phyloP scores from a whole-genome alignment of 1,140 invertebrate genomes.

The Euglossa dilemma region DNA sequence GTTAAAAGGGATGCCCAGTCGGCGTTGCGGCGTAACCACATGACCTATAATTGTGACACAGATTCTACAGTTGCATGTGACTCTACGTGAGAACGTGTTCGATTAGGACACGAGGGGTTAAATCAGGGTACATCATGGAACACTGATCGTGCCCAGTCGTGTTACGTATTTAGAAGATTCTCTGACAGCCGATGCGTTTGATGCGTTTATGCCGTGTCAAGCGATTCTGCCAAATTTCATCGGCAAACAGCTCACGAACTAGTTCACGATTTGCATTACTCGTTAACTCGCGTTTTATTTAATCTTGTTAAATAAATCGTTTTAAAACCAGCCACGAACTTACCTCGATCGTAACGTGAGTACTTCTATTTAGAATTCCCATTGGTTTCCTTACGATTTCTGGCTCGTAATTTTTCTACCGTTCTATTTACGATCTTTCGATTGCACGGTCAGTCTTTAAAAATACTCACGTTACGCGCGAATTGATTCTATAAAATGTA shows the following conservation, averaged over 20 bases:
- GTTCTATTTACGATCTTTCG: too few relatives aligned
- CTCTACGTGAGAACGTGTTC: constrained; percentile 2
- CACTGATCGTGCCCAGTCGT: background rate
- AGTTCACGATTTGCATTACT: too few relatives aligned
- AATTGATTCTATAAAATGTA: background rate
- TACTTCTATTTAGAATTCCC: too few relatives aligned
- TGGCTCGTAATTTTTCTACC: too few relatives aligned
- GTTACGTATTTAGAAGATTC: background rate
- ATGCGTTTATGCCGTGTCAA: background rate
- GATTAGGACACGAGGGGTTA: background rate
- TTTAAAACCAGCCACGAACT: too few relatives aligned
- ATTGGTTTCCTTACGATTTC: too few relatives aligned
- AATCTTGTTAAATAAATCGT: too few relatives aligned
- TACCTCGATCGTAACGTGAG: too few relatives aligned
- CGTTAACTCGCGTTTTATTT: too few relatives aligned
- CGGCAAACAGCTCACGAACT: background rate
- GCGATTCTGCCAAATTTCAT: background rate
- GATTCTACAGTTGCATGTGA: constrained; percentile 20
- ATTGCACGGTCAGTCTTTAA: too few relatives aligned
- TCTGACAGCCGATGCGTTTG: background rate
- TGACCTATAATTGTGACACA: constrained; percentile 79
- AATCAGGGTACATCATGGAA: background rate
- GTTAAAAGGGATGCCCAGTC: constrained; percentile 83
- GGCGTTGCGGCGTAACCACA: constrained; percentile 82
- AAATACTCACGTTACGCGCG: too few relatives aligned